These are phyloP conservation scores for Tolmerus cingulatus DNA, from an alignment of 2,888 invertebrate genomes.

Conservation along the genomic window DNA sequence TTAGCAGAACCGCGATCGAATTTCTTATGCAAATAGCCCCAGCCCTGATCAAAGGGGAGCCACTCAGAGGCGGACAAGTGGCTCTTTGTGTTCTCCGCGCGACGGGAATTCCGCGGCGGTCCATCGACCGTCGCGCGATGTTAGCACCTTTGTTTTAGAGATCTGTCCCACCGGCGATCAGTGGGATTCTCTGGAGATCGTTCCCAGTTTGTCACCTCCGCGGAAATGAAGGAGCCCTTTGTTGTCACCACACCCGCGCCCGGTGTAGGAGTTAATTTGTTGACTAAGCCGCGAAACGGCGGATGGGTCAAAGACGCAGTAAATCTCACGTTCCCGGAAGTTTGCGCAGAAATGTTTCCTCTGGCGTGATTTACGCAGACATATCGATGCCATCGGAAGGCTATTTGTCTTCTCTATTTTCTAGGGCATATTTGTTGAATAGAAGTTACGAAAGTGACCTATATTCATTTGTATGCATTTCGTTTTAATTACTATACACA, in stretches of 20 bases:
- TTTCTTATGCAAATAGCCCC: conserved; percentile 39
- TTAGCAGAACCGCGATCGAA: conserved; percentile 22
- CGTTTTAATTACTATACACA: too few relatives aligned
- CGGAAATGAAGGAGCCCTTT: background rate
- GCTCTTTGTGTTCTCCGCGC: conserved; percentile 9
- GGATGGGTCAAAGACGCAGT: background rate
- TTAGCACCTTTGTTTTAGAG: conserved; percentile 13
- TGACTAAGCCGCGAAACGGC: background rate
- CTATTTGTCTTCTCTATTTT: background rate
- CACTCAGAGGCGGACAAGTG: conserved; percentile 26
- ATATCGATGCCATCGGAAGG: background rate
- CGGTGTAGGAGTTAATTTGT: background rate
- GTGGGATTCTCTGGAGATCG: background rate
- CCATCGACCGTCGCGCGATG: background rate
- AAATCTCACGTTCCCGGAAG: background rate
- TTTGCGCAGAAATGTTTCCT: background rate
- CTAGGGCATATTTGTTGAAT: background rate
- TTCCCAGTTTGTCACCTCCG: background rate
- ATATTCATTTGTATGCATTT: too few relatives aligned
- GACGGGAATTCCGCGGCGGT: background rate
- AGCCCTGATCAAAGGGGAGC: conserved; percentile 17
- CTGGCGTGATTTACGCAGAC: background rate
- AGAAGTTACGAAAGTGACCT: too few relatives aligned
- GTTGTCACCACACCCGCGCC: background rate
- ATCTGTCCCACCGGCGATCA: background rate